Percentiles rank a stretch among this genome's conserved stretches.
These are phyloP conservation scores for Tetramorium alpestre DNA, from an alignment of 1,140 invertebrate species.

Conservation along the genomic window DNA sequence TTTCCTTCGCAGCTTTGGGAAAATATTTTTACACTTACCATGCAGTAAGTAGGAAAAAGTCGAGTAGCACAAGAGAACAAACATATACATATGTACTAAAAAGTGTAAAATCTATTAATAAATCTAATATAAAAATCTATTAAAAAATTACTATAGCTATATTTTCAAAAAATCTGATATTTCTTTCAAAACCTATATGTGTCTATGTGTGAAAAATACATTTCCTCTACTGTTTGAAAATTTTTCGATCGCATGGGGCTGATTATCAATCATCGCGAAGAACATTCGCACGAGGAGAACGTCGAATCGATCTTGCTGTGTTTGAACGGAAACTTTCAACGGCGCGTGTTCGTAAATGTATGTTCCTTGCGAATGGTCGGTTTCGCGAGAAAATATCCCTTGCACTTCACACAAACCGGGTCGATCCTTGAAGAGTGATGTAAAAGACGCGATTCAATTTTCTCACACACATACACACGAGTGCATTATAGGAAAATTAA, in stretches of 20 bases:
- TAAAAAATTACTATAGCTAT: background rate
- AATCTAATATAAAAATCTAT: background rate
- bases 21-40: background rate
- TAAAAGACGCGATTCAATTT: background rate
- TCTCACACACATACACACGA: background rate
- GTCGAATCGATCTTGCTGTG: background rate
- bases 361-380: background rate
- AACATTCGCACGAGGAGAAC: background rate
- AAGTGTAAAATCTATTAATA: background rate
- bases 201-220: background rate
- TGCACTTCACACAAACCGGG: background rate
- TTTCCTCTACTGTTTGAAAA: background rate
- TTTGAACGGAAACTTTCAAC: background rate
- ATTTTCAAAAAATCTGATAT: background rate
- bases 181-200: background rate
- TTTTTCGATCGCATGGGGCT: background rate
- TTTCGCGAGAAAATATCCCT: background rate
- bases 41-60: background rate
- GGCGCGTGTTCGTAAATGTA: background rate
- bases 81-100: background rate
- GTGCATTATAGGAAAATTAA: background rate
- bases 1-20: background rate
- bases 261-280: conserved; percentile 5
- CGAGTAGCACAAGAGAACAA: background rate
- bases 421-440: background rate